Evolutionary conservation across 2,797 vertebrate species (phyloP), one percentile per base, ranked within the genome.

Genomic region (Enteromius trimaculatus): DNA sequence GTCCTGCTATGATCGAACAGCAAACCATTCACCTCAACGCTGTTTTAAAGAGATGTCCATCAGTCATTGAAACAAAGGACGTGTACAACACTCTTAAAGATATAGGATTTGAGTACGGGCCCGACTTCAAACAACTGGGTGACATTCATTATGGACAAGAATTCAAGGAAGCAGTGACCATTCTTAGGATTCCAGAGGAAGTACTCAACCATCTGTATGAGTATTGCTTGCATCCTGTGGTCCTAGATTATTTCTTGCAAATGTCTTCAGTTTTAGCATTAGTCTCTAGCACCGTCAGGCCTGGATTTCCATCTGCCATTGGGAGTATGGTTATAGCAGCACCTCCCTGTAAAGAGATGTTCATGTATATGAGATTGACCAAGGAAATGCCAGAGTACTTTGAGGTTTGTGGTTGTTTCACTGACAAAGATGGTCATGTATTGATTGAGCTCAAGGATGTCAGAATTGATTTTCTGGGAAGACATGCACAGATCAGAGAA

Each of bases 391-490:
- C 92, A 44, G 94, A 94, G 77, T 93, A 89, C 58, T 86, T 96
- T n/a, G 95, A 97, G 53, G 93, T 96, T 1, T 97, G 96, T 84
- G 96, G 96, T n/a, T 93, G 95, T 87, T 96, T 98, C 86, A 86
- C 92, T 83, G 94, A 95, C 87, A 93, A 87, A 88, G 89, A 89
- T 0, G 96, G 97, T 13, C 91, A 80, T 0, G 90, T 96, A 29
- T 90, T 97, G 62, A 94, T 94, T 49, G 96, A 97, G 86, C 90
- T 97, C 29, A 96, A 92, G 71, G 89, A 87, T 0, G 94, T 96
- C 39, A 90, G 90, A 78, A 93, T 97, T 77, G 92, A 91, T 68
- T 94, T 96, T 87, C 86, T 97, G 84, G 91, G 86, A 49, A 39
- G 82, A 82, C 13, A 7, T 0, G 88, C 90, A 55, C 81, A 79